These are phyloP conservation scores for Corella eumyota DNA, from an alignment of 23 tunicate genomes.

Conservation along the genomic window DNA sequence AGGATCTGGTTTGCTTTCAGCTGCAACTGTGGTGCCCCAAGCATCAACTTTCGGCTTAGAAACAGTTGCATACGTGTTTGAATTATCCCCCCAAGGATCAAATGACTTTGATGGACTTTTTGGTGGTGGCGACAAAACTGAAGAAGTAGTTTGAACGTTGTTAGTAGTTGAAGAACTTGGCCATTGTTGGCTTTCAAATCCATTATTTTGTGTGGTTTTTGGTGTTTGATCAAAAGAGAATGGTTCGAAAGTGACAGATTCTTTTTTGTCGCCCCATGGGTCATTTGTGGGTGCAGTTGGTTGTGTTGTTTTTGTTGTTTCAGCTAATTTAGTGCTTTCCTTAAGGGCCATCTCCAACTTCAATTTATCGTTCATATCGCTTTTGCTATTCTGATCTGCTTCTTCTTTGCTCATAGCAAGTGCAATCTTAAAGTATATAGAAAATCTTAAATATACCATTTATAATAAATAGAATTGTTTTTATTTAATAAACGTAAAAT, in stretches of 20 bases:
- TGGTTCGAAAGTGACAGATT: too few species aligned
- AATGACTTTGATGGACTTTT: slow-evolving; percentile 3
- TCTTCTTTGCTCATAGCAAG: slow-evolving; percentile 74
- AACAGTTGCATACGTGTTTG: slow-evolving; percentile 7
- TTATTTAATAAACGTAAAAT: too few species aligned
- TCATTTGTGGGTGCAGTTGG: slow-evolving; percentile 8
- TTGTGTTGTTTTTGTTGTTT: slow-evolving; percentile 9
- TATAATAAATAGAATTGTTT: too few species aligned
- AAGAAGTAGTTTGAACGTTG: neutral
- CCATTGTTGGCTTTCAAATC: too few species aligned
- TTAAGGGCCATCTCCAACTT: slow-evolving; percentile 61
- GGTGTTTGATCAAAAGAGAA: too few species aligned
- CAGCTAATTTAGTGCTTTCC: slow-evolving; percentile 25
- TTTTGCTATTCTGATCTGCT: slow-evolving; percentile 37
- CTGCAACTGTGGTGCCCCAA: slow-evolving; percentile 19
- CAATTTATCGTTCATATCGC: slow-evolving; percentile 31
- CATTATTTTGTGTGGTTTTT: too few species aligned
- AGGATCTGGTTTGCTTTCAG: neutral
- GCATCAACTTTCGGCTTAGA: slow-evolving; percentile 5
- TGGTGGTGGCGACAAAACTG: slow-evolving; percentile 10
- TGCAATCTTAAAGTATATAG: slow-evolving; percentile 29
- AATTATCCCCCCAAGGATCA: slow-evolving; percentile 11
- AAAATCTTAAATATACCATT: too few species aligned
- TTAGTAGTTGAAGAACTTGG: neutral
- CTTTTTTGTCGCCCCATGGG: slow-evolving; percentile 44